Evolutionary conservation across 2,888 invertebrate species (phyloP).

Genomic region (Scaptodrosophila latifasciaeformis): DNA sequence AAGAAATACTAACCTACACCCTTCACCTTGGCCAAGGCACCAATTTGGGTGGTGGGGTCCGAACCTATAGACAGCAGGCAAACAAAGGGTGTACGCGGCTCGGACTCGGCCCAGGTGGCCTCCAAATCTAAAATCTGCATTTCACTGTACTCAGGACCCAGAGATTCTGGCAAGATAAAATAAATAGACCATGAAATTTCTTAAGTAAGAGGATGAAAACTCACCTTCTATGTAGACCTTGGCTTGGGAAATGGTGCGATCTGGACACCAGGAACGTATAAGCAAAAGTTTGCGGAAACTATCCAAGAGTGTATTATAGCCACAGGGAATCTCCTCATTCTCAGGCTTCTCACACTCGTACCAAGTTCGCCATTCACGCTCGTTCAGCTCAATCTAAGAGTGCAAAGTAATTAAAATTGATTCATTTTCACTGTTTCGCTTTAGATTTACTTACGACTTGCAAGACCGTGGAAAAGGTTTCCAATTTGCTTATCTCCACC

Average conservation of each 20-base stretch:
- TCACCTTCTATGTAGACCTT: constrained; percentile 90
- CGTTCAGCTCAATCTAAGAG: constrained; percentile 85
- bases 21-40: constrained; percentile 88
- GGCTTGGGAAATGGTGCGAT: constrained; percentile 94
- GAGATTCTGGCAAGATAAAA: constrained; percentile 78
- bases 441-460: constrained; percentile 82
- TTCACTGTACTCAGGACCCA: constrained; percentile 92
- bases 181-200: background rate
- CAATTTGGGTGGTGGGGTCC: constrained; percentile 96
- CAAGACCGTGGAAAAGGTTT: constrained; percentile 86
- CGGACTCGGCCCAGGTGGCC: constrained; percentile 91
- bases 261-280: constrained; percentile 96
- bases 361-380: constrained; percentile 92
- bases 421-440: too few species aligned
- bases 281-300: constrained; percentile 91
- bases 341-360: constrained; percentile 95
- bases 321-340: constrained; percentile 92
- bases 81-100: constrained; percentile 90
- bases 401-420: background rate
- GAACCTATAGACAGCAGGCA: constrained; percentile 96
- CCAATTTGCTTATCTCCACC: constrained; percentile 92
- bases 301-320: constrained; percentile 89
- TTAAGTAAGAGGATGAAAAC: background rate
- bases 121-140: constrained; percentile 94
- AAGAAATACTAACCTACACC: constrained; percentile 86